These are phyloP conservation scores for Remorina albescens DNA, from an alignment of 2,797 vertebrate species.

Conservation along the genomic window DNA sequence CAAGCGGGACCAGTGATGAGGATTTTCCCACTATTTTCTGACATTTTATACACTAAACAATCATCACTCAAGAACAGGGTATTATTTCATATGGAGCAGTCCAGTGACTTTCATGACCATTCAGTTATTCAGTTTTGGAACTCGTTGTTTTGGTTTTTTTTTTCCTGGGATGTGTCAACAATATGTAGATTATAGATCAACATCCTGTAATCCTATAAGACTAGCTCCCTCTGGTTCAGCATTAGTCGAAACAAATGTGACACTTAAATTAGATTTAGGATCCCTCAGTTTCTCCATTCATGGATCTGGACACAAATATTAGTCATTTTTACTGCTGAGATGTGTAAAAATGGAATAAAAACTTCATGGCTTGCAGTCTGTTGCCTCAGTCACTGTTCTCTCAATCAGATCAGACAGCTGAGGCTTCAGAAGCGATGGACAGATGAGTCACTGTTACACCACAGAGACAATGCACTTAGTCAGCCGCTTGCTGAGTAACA, in stretches of 20 bases:
- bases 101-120: not conserved
- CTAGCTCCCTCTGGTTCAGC: not conserved
- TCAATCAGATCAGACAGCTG: conserved; percentile 53
- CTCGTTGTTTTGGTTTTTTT: not conserved
- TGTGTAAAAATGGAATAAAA: conserved; percentile 33
- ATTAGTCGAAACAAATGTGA: conserved; percentile 4
- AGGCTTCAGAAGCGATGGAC: conserved; percentile 33
- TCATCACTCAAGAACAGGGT: not conserved
- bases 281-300: conserved; percentile 28
- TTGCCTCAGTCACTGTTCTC: conserved; percentile 34
- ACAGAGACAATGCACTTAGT: conserved; percentile 40
- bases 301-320: conserved; percentile 31
- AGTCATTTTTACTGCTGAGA: conserved; percentile 35
- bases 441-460: conserved; percentile 60
- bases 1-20: not conserved
- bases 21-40: not conserved
- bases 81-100: too few relatives aligned
- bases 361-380: conserved; percentile 25
- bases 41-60: not conserved
- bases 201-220: not conserved
- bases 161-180: not conserved
- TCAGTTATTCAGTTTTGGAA: not conserved
- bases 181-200: not conserved
- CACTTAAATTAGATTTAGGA: conserved; percentile 22
- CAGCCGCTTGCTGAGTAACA: conserved; percentile 45